A percentile compares a stretch with the other conserved stretches of the same genome.
Evolutionary conservation across 2,888 invertebrate genomes (phyloP).

Genomic region (Pomacea canaliculata): DNA sequence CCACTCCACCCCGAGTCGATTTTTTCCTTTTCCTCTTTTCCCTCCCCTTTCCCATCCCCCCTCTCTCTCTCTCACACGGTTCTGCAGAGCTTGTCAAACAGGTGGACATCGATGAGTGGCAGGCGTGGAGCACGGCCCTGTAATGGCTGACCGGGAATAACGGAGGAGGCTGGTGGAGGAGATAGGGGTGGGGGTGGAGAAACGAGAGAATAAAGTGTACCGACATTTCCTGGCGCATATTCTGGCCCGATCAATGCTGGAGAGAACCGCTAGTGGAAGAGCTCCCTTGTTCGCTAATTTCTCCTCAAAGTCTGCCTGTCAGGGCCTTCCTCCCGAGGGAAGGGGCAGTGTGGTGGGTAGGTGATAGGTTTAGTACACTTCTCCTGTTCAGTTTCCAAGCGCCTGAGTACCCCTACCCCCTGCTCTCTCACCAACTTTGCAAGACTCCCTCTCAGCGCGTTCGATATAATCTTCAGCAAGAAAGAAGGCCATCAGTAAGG

Average conservation of each 20-base stretch:
- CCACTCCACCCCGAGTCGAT: not conserved
- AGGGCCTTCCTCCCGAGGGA: too few species aligned
- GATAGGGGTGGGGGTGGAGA: conserved; percentile 1
- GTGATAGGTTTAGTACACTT: too few species aligned
- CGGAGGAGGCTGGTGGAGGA: not conserved
- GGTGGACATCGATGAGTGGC: not conserved
- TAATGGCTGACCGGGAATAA: not conserved
- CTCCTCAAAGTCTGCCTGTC: too few species aligned
- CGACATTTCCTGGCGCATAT: not conserved
- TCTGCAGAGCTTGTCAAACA: not conserved
- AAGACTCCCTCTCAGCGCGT: too few species aligned
- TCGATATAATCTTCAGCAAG: not conserved
- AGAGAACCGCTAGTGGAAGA: not conserved
- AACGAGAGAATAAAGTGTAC: not conserved
- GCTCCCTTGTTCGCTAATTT: not conserved
- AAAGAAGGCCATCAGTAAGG: too few species aligned
- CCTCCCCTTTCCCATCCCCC: not conserved
- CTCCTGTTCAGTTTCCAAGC: too few species aligned
- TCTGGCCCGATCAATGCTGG: not conserved
- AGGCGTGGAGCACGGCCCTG: not conserved
- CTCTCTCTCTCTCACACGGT: not conserved
- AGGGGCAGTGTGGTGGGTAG: too few species aligned
- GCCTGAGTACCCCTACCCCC: too few species aligned
- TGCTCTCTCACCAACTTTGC: too few species aligned
- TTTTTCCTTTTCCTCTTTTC: not conserved